Evolutionary conservation across 2,888 invertebrate species (phyloP).

Genomic region (Agelastica alni): DNA sequence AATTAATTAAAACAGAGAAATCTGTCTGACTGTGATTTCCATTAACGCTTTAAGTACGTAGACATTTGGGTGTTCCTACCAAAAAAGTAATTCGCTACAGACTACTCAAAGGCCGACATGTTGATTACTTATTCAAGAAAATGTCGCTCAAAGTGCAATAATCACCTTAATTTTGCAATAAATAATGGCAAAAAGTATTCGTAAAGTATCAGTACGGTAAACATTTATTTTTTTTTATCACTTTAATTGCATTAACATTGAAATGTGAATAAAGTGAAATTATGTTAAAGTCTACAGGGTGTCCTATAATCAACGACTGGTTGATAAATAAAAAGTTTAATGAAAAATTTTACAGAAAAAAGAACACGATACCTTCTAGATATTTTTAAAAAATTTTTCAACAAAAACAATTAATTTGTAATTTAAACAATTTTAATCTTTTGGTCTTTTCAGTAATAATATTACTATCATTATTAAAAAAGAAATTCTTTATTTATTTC

Average conservation of each 20-base stretch:
- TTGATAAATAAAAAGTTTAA: too few relatives aligned
- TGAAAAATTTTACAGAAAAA: too few relatives aligned
- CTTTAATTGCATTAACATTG: constrained; percentile 23
- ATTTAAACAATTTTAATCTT: too few relatives aligned
- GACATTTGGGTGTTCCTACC: constrained; percentile 4
- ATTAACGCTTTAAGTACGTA: not conserved
- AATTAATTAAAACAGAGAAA: constrained; percentile 13
- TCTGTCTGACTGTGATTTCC: constrained; percentile 8
- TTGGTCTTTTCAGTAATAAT: too few relatives aligned
- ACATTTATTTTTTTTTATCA: constrained; percentile 21
- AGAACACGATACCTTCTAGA: too few relatives aligned
- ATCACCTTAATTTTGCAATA: constrained; percentile 19
- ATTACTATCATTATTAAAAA: too few relatives aligned
- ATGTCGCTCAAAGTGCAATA: constrained; percentile 20
- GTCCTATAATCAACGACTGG: too few relatives aligned
- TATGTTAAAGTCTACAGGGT: constrained; percentile 14
- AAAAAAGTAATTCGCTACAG: constrained; percentile 17
- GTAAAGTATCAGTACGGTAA: constrained; percentile 8
- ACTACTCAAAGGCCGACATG: constrained; percentile 18
- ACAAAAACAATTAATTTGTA: too few relatives aligned
- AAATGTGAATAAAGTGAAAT: constrained; percentile 21
- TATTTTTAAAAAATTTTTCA: too few relatives aligned
- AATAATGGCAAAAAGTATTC: constrained; percentile 3
- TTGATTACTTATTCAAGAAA: constrained; percentile 22
- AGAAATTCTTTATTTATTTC: too few relatives aligned